phyloP scores from a whole-genome alignment of 2,113 vertebrate species.

The Aspiorhynchus laticeps region DNA sequence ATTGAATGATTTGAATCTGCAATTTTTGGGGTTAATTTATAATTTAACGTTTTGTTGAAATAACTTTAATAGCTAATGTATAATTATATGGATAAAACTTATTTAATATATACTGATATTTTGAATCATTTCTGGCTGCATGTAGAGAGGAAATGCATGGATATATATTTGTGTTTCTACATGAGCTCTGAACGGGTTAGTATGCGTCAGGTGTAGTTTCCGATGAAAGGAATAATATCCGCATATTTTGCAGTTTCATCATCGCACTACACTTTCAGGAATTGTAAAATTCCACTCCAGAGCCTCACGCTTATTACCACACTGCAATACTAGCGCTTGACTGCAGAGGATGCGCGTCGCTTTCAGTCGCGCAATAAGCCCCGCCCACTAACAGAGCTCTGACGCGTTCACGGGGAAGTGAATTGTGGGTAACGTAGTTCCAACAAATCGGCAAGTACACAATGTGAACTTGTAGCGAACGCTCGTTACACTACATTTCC shows the following conservation, averaged over 20 bases:
- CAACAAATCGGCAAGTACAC: too few relatives aligned
- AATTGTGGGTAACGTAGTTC: constrained; percentile 57
- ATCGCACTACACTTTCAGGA: neutral
- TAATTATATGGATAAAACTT: too few relatives aligned
- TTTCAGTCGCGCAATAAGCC: neutral
- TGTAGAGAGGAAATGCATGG: neutral
- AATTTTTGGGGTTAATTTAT: neutral
- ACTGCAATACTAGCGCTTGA: constrained; percentile 7
- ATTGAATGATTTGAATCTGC: too few relatives aligned
- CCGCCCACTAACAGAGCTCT: neutral
- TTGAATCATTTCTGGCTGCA: neutral
- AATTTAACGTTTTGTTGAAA: neutral
- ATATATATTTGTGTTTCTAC: neutral
- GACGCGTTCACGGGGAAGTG: neutral
- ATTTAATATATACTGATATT: too few relatives aligned
- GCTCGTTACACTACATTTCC: constrained; percentile 61
- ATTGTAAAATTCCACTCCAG: constrained; percentile 17
- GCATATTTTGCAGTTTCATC: neutral
- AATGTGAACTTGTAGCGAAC: neutral
- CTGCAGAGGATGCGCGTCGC: constrained; percentile 31
- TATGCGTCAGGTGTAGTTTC: neutral
- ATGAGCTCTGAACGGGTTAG: neutral
- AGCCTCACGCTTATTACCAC: neutral
- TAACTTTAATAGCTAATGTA: too few relatives aligned
- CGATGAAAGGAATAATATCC: neutral